A percentile compares a stretch with the other conserved stretches of the same genome.
Evolutionary conservation across 2,888 invertebrate species (phyloP).

Genomic region (Graphium colonna): DNA sequence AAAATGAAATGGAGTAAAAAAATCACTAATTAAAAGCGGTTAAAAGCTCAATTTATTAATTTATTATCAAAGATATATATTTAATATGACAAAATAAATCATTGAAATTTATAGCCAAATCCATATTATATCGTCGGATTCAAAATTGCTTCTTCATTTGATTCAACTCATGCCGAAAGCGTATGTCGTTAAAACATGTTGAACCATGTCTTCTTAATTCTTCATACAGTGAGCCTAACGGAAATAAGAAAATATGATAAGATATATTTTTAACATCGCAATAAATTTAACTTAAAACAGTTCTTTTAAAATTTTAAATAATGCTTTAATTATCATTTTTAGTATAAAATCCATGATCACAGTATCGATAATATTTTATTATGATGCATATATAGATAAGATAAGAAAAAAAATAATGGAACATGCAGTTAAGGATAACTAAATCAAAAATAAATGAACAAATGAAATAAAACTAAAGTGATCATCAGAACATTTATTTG

Average conservation of each 20-base stretch:
- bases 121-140: slow-evolving; percentile 49
- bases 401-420: too few species aligned
- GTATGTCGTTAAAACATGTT: slow-evolving; percentile 40
- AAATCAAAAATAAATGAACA: too few species aligned
- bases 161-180: not conserved
- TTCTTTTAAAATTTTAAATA: too few species aligned
- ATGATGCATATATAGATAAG: too few species aligned
- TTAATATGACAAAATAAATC: slow-evolving; percentile 35
- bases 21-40: slow-evolving; percentile 48
- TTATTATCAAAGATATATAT: slow-evolving; percentile 50
- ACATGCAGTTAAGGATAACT: too few species aligned
- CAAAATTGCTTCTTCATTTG: slow-evolving; percentile 46
- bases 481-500: too few species aligned
- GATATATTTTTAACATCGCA: too few species aligned
- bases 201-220: slow-evolving; percentile 45
- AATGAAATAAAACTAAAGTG: not conserved
- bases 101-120: slow-evolving; percentile 55
- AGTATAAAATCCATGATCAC: too few species aligned
- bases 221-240: slow-evolving; percentile 77
- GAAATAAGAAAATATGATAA: slow-evolving; percentile 57
- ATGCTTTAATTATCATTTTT: too few species aligned
- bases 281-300: too few species aligned
- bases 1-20: slow-evolving; percentile 30
- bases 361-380: too few species aligned
- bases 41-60: slow-evolving; percentile 60